Evolutionary conservation across 1,140 invertebrate species (phyloP).

Genomic region (Euwallacea fornicatus): DNA sequence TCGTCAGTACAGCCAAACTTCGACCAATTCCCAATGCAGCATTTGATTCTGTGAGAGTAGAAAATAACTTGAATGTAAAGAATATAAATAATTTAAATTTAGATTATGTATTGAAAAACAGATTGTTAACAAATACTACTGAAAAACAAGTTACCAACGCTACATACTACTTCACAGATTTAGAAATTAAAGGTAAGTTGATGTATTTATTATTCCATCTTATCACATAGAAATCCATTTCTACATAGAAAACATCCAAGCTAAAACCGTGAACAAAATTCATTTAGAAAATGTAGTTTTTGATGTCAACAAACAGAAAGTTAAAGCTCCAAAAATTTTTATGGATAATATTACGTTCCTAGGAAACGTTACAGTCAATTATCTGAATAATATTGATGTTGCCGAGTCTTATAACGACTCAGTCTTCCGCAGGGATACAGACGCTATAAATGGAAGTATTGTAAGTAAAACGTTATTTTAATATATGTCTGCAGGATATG

Average conservation of each 20-base stretch:
- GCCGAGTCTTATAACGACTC: conserved; percentile 42
- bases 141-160: conserved; percentile 43
- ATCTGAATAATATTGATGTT: conserved; percentile 44
- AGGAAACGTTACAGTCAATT: conserved; percentile 42
- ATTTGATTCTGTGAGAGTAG: conserved; percentile 42
- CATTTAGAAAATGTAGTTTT: conserved; percentile 44
- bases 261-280: conserved; percentile 44
- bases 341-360: conserved; percentile 37
- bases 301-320: conserved; percentile 42
- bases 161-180: conserved; percentile 43
- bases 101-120: conserved; percentile 40
- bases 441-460: conserved; percentile 32
- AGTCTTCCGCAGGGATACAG: conserved; percentile 12
- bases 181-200: conserved; percentile 41
- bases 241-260: background rate
- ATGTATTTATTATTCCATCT: background rate
- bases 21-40: conserved; percentile 39
- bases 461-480: conserved; percentile 37
- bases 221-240: background rate
- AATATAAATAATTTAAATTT: conserved; percentile 45
- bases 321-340: conserved; percentile 43
- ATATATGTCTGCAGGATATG: background rate
- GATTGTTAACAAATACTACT: conserved; percentile 38
- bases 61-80: conserved; percentile 41
- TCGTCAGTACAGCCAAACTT: conserved; percentile 41